Conservation (phyloP, 2,113 vertebrate species). For the Cyprinus carpio region DNA sequence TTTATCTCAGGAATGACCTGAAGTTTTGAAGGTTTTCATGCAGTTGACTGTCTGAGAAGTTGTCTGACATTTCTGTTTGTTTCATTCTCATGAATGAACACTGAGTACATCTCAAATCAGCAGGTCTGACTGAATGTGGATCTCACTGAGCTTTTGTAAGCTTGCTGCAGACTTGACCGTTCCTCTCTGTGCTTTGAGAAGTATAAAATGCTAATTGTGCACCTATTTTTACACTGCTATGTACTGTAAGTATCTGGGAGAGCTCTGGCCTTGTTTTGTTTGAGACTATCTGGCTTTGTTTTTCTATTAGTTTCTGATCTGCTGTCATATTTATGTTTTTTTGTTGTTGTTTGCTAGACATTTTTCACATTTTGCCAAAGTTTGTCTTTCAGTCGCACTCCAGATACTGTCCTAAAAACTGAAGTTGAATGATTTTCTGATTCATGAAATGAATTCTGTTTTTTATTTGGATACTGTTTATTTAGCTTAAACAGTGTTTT, state of each 20-base stretch:
- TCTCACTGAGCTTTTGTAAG: conserved; percentile 47
- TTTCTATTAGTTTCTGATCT: conserved; percentile 3
- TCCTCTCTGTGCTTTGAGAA: conserved; percentile 32
- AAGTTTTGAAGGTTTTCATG: conserved; percentile 13
- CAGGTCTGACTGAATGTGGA: conserved; percentile 61
- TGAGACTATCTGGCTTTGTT: neutral
- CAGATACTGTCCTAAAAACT: neutral
- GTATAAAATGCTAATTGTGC: conserved; percentile 26
- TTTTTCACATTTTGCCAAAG: conserved; percentile 38
- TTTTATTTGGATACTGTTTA: conserved; percentile 11
- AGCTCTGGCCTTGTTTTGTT: neutral
- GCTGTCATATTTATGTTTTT: neutral
- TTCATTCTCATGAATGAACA: conserved; percentile 9
- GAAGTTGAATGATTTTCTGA: neutral
- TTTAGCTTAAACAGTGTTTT: conserved; percentile 9
- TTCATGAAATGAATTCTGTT: neutral
- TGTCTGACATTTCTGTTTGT: conserved; percentile 22
- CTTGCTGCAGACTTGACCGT: conserved; percentile 25
- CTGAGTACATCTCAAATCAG: conserved; percentile 48
- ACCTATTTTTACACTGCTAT: conserved; percentile 47
- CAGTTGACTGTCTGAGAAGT: conserved; percentile 42
- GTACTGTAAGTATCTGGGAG: conserved; percentile 23
- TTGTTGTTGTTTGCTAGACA: neutral
- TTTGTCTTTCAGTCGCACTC: conserved; percentile 4
- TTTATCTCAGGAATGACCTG: conserved; percentile 35